Conservation (phyloP, 2,113 vertebrate genomes). For the Eretmochelys imbricata region DNA sequence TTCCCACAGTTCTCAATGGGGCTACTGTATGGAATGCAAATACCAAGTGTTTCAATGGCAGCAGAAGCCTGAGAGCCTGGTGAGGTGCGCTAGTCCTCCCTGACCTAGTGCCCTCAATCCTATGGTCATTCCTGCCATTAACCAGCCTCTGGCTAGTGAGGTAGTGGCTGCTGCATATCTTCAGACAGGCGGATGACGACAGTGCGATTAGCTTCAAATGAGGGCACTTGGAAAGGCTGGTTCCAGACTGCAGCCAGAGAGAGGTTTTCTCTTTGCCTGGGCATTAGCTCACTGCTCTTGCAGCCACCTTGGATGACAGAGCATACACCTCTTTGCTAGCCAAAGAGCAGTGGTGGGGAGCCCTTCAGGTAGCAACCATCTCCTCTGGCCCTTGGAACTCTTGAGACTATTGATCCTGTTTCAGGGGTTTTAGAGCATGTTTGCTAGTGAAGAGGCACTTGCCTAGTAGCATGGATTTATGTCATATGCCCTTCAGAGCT, state of each 20-base stretch:
- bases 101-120: background rate
- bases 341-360: background rate
- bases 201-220: background rate
- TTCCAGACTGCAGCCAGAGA: background rate
- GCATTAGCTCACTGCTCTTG: background rate
- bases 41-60: background rate
- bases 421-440: background rate
- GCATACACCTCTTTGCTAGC: background rate
- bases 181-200: background rate
- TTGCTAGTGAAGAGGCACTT: background rate
- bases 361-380: background rate
- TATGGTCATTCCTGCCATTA: background rate
- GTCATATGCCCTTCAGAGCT: background rate
- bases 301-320: background rate
- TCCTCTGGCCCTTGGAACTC: background rate
- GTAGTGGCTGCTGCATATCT: background rate
- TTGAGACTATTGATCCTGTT: background rate
- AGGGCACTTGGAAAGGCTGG: background rate
- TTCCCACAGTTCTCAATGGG: background rate
- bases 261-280: background rate
- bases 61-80: background rate
- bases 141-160: background rate
- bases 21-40: background rate
- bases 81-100: background rate
- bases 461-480: background rate